phyloP scores from a whole-genome alignment of 2,888 invertebrate genomes.

The Drosophila pseudotakahashii region DNA sequence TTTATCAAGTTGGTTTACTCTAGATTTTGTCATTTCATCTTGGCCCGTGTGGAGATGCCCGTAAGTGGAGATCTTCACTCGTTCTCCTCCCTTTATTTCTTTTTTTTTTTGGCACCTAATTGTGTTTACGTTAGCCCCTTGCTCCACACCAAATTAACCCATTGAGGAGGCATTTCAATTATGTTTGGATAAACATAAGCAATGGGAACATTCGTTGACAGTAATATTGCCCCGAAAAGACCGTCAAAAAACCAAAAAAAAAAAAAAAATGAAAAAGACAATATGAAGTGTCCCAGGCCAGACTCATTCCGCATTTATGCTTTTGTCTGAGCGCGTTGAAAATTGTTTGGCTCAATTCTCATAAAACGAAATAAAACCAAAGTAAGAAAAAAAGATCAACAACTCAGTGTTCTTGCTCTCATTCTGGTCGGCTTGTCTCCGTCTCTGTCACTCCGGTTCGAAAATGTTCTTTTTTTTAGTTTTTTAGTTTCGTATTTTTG shows the following conservation, averaged over 20 bases:
- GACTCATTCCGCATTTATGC: constrained; percentile 61
- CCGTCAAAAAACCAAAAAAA: background rate
- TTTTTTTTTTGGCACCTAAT: constrained; percentile 64
- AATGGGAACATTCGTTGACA: constrained; percentile 61
- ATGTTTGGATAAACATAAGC: constrained; percentile 71
- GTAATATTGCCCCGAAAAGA: constrained; percentile 53
- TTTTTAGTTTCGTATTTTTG: constrained; percentile 47
- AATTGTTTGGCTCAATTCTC: constrained; percentile 76
- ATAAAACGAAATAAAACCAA: constrained; percentile 57
- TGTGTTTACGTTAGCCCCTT: constrained; percentile 76
- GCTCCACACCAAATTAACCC: constrained; percentile 70
- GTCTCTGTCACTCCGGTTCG: constrained; percentile 44
- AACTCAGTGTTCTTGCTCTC: constrained; percentile 73
- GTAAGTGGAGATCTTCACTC: constrained; percentile 17
- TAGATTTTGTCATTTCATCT: constrained; percentile 77
- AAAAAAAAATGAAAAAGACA: constrained; percentile 13
- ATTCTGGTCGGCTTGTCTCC: constrained; percentile 66
- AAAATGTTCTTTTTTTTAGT: constrained; percentile 39
- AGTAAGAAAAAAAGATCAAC: constrained; percentile 44
- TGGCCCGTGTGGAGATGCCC: constrained; percentile 46
- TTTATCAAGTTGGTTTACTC: constrained; percentile 71
- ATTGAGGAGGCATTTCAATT: constrained; percentile 77
- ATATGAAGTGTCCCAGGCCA: constrained; percentile 47
- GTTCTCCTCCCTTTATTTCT: background rate
- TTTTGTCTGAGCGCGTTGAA: constrained; percentile 68